Base-by-base conservation (phyloP, 2,113 vertebrate species). In the Seriola rivoliana region DNA sequence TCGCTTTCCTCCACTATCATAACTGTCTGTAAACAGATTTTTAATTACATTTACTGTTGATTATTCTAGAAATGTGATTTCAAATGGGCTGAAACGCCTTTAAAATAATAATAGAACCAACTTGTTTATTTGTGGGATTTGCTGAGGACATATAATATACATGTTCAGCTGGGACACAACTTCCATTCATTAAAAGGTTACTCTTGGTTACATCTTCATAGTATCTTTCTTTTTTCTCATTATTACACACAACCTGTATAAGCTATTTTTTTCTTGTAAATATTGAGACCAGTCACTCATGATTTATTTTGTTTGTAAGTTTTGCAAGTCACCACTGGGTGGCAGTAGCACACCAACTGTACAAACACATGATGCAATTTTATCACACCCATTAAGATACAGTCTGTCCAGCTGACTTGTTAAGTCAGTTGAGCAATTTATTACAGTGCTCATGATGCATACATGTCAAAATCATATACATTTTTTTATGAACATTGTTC, bases 281-380 rank as follows among this genome's bases (percentile, higher is more conserved):
- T 38, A 3, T 10, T 16, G 13, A 71, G 9, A 40, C 5, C 50
- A 44, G 40, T 11, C 21, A 5, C 21, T 58, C 50, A 38, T 55
- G 44, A 19, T 9, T 0, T 6, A 12, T 3, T 0, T 59, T 75
- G 1, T 21, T n/a, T 66, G 36, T 25, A 58, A 0, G 4, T 69
- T 48, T 54, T 13, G 9, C 2, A 4, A 11, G 10, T n/a, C 23
- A 44, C 81, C 92, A 80, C 81, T 75, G 11, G 82, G 69, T 84
- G 91, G 77, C 88, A 89, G 78, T 78, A 82, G 38, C 17, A 59
- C 68, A 85, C 25, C 36, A 82, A 52, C 60, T 62, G 25, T 32
- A 55, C 17, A 2, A 9, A 40, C 2, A 36, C 2, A 9, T 10
- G 8, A 55, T 62, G 21, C 19, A 8, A 21, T 36, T 60, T 52